Evolutionary conservation across 1,140 invertebrate genomes (phyloP).

Genomic region (Octopus sinensis): DNA sequence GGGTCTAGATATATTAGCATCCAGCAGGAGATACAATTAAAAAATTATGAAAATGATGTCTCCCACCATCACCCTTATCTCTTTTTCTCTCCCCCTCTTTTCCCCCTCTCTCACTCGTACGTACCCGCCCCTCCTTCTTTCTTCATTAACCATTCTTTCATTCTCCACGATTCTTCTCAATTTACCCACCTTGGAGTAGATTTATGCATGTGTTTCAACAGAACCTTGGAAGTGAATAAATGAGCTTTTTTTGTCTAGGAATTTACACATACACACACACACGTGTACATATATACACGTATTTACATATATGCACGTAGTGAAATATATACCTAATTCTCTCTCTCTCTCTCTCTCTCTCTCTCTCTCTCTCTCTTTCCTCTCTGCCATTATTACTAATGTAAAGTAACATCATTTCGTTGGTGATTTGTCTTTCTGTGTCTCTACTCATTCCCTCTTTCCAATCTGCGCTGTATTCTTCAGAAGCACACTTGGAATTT

Average conservation of each 20-base stretch:
- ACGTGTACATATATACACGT: too few relatives aligned
- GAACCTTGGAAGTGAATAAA: too few relatives aligned
- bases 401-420: neutral
- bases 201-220: too few relatives aligned
- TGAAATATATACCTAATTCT: too few relatives aligned
- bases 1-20: conserved; percentile 28
- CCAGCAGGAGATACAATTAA: conserved; percentile 30
- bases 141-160: too few relatives aligned
- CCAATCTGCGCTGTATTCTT: neutral
- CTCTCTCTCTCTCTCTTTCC: neutral
- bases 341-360: neutral
- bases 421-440: neutral
- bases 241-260: too few relatives aligned
- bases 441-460: neutral
- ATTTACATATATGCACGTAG: too few relatives aligned
- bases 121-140: too few relatives aligned
- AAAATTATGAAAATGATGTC: conserved; percentile 36
- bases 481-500: neutral
- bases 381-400: neutral
- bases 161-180: too few relatives aligned
- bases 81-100: neutral
- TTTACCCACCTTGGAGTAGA: too few relatives aligned
- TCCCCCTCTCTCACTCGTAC: neutral
- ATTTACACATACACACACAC: too few relatives aligned
- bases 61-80: too few relatives aligned